Conservation (phyloP, 2,888 invertebrate species). For the Lasioglossum malachurum region DNA sequence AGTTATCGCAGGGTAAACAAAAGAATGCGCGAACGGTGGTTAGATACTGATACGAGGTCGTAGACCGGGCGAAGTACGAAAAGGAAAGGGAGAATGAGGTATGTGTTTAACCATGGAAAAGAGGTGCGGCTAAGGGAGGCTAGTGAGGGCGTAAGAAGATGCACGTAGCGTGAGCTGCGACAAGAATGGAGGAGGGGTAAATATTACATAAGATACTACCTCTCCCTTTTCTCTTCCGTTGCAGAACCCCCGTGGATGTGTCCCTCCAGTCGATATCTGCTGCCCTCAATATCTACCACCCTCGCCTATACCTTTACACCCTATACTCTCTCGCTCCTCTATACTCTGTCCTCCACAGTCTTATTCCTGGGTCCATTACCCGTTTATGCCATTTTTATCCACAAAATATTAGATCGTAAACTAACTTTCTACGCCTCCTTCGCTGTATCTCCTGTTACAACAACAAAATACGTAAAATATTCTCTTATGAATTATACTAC, state of each 20-base stretch:
- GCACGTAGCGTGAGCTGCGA: conserved; percentile 45
- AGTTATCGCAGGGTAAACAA: conserved; percentile 76
- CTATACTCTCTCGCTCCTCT: conserved; percentile 38
- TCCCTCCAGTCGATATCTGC: conserved; percentile 78
- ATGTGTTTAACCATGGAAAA: conserved; percentile 36
- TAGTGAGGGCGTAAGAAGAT: conserved; percentile 48
- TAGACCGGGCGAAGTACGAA: conserved; percentile 59
- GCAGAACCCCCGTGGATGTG: conserved; percentile 70
- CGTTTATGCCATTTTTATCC: conserved; percentile 30
- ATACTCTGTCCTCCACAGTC: conserved; percentile 46
- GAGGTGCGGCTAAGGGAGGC: conserved; percentile 34
- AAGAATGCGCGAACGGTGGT: conserved; percentile 72
- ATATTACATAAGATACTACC: conserved; percentile 80
- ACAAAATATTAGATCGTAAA: conserved; percentile 44
- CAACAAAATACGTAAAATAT: neutral
- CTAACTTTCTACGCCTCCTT: conserved; percentile 9
- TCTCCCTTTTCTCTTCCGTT: conserved; percentile 75
- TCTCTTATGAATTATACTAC: neutral
- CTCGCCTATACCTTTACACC: conserved; percentile 49
- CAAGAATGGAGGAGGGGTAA: conserved; percentile 70
- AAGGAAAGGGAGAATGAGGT: conserved; percentile 18
- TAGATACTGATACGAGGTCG: conserved; percentile 71
- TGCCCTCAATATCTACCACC: conserved; percentile 75
- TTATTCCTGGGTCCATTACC: conserved; percentile 57
- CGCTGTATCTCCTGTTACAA: neutral